Conservation (phyloP, 2,113 vertebrate genomes). For the Rhagologus leucostigma region DNA sequence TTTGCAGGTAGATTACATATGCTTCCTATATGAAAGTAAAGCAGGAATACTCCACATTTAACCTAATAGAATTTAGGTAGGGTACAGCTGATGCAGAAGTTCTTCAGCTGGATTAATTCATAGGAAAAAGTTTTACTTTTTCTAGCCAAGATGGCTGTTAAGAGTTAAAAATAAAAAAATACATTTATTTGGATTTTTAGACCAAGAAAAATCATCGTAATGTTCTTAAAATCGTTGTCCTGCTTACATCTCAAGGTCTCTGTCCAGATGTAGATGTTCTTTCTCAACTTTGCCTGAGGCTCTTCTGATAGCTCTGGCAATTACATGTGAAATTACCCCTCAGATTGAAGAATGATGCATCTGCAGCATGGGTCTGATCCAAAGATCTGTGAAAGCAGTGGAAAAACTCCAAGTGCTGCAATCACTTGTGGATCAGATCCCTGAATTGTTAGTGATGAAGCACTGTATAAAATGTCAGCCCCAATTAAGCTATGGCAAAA, state of each 20-base stretch:
- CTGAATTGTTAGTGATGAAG: not conserved
- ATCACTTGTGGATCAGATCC: not conserved
- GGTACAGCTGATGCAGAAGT: not conserved
- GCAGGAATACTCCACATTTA: not conserved
- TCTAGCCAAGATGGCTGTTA: not conserved
- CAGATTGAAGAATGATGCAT: not conserved
- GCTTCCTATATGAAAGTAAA: not conserved
- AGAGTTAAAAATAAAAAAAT: not conserved
- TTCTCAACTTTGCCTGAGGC: not conserved
- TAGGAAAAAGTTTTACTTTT: not conserved
- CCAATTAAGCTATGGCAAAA: constrained; percentile 32
- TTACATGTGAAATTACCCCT: not conserved
- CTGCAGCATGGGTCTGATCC: not conserved
- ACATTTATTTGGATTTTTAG: not conserved
- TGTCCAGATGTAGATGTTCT: not conserved
- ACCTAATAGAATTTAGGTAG: not conserved
- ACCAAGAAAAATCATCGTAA: not conserved
- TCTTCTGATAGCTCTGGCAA: not conserved
- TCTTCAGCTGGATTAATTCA: not conserved
- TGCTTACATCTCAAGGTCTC: not conserved
- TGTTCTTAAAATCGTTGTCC: not conserved
- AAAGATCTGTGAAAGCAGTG: not conserved
- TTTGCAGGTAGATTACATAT: not conserved
- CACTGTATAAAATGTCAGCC: not conserved
- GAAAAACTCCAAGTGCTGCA: not conserved